phyloP scores from a whole-genome alignment of 2,113 vertebrate genomes.

The Pyxicephalus adspersus region DNA sequence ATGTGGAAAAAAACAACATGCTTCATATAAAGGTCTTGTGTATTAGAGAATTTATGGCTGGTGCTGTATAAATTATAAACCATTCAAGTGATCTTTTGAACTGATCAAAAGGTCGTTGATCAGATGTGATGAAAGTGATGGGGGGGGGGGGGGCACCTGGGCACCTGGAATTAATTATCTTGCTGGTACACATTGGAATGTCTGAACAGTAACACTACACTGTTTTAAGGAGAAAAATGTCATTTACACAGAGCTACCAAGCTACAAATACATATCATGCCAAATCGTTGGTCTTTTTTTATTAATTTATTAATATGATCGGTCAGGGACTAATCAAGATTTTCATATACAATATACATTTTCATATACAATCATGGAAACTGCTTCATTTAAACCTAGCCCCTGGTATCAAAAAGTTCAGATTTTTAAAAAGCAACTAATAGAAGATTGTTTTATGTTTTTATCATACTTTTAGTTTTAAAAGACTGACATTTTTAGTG shows the following conservation, averaged over 20 bases:
- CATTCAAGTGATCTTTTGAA: background rate
- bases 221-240: no score
- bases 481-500: background rate
- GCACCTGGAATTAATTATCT: background rate
- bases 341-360: no score
- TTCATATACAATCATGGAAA: no score
- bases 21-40: slow-evolving; percentile 18
- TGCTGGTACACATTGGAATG: background rate
- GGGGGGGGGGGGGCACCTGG: background rate
- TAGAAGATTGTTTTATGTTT: background rate
- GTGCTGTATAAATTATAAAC: slow-evolving; percentile 23
- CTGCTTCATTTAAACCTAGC: no score
- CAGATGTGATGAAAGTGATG: background rate
- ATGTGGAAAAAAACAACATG: background rate
- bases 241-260: no score
- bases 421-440: no score
- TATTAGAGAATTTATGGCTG: background rate
- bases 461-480: slow-evolving; percentile 1
- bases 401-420: no score
- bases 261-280: no score
- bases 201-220: background rate
- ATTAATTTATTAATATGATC: no score
- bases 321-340: no score
- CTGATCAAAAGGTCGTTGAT: background rate
- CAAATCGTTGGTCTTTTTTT: no score